Evolutionary conservation across 30 jellyfish, hydroid and myxozoan species (phyloP), one percentile per base, ranked within the genome.

Genomic region (Aurelia aurita complex sp. Pacific): DNA sequence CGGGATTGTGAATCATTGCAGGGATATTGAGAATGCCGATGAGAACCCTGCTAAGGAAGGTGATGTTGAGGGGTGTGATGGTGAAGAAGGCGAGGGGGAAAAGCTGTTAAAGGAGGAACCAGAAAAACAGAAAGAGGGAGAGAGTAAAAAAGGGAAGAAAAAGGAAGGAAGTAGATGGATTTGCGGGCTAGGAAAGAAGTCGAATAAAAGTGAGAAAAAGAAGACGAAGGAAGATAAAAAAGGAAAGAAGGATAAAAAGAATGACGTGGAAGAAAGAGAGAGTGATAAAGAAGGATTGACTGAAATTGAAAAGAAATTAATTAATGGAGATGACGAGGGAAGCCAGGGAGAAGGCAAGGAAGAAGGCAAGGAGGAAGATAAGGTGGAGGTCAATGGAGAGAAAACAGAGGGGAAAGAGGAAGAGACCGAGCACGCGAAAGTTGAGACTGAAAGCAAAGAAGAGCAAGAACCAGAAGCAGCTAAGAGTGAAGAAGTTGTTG

Each of bases 101-200:
- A 42, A 50, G 54, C 32, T 68, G 15, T 40, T 33, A 60, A 43
- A 78, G 16, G 80, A 69, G 54, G 65, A 62, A 0, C 84, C 52
- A 17, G 83, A 57, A 5, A 69, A 81, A 23, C 76, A 32, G 46
- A 67, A 51, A 50, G 80, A 69, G 60, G 72, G 60, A 5, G 60
- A 69, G n/a, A 83, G 57, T 3, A 81, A 81, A 79, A 81, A 69
- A 34, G 33, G 67, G n/a, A 81, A 81, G 82, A 81, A 81, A 76
- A 81, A 81, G 33, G 90, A 81, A 54, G 73, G 81, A 53, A 69
- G 83, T 64, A 57, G 77, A 19, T 81, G 90, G 90, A 81, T 69
- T 43, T 81, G 90, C 42, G 90, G 90, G 23, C 38, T 81, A 15
- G 90, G 90, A 40, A 81, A 69, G 77, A 81, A 81, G 55, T 81